Evolutionary conservation across 2,888 invertebrate species (phyloP).

Genomic region (Heteromyza rotundicornis): DNA sequence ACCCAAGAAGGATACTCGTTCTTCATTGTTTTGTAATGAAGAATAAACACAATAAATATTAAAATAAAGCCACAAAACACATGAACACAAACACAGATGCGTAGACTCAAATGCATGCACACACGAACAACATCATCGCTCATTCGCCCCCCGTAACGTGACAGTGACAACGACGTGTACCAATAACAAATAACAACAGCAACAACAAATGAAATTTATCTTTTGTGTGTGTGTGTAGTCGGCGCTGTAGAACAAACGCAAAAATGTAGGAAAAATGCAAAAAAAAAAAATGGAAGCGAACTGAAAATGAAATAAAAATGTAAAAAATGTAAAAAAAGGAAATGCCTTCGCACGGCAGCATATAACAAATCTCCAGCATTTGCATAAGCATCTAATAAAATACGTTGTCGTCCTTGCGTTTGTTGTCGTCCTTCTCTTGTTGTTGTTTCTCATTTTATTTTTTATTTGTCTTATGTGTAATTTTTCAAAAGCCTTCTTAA

Average conservation of each 20-base stretch:
- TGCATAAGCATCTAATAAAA: neutral
- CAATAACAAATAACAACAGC: neutral
- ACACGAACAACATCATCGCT: slow-evolving; percentile 3
- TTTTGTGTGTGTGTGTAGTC: too few species aligned
- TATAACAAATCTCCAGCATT: neutral
- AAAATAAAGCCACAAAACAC: neutral
- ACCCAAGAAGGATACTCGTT: neutral
- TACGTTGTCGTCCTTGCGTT: neutral
- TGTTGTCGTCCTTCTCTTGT: neutral
- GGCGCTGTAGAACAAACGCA: neutral
- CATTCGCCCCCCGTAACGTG: neutral
- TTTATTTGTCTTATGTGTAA: neutral
- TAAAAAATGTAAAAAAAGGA: neutral
- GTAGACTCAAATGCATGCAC: neutral
- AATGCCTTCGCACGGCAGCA: too few species aligned
- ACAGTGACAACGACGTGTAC: neutral
- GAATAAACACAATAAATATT: slow-evolving; percentile 1
- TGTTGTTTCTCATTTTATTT: neutral
- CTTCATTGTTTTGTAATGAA: slow-evolving; percentile 4
- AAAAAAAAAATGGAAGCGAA: neutral
- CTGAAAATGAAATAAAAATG: neutral
- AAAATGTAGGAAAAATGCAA: neutral
- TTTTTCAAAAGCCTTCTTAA: neutral
- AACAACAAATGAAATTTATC: slow-evolving; percentile 1
- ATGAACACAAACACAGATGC: neutral